Base-by-base conservation (phyloP, 2,888 invertebrate species). In the Anarsia innoxiella region DNA sequence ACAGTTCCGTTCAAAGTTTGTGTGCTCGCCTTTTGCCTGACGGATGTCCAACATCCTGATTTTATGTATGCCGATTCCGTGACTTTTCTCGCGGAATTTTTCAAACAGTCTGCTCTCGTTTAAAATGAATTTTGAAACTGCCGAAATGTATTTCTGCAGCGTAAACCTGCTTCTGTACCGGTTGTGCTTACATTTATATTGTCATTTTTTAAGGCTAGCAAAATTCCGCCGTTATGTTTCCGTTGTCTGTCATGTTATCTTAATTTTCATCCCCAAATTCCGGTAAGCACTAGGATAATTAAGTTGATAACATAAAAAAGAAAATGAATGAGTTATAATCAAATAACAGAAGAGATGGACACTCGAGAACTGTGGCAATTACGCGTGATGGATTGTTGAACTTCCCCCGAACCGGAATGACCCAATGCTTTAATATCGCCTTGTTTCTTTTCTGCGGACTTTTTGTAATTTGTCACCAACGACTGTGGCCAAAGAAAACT, bases 371-470 rank as follows among this genome's bases (percentile, higher is more conserved):
- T 64, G 65, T 52, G 63, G 68, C 71, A 77, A 77, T 79, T 77
- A 75, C 66, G 62, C 56, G 65, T 75, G 77, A 77, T 78, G 75
- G 67, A 77, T 78, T 66, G 75, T 62, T 63, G 59, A 73, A 76
- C 60, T 75, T 72, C 55, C 51, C 50, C 51, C 51, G 53, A 56
- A 60, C 62, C 56, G 61, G 64, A 70, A 69, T 70, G 67, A 68
- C 68, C 70, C 61, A 51, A 59, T 66, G 66, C 61, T 71, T 72
- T 75, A 73, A 74, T 75, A 71, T 66, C 67, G 64, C 59, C 67
- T 62, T 67, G 68, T 67, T 74, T 72, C 67, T 63, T 68, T 66
- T 52, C 51, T 55, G 49, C 49, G 54, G 61, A 53, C 64, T 61
- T 54, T 55, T 53, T 51, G 66, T 58, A 59, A 69, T 73, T 75